Conservation (phyloP, 30 jellyfish, hydroid and myxozoan species). For the Hydractinia symbiolongicarpus region DNA sequence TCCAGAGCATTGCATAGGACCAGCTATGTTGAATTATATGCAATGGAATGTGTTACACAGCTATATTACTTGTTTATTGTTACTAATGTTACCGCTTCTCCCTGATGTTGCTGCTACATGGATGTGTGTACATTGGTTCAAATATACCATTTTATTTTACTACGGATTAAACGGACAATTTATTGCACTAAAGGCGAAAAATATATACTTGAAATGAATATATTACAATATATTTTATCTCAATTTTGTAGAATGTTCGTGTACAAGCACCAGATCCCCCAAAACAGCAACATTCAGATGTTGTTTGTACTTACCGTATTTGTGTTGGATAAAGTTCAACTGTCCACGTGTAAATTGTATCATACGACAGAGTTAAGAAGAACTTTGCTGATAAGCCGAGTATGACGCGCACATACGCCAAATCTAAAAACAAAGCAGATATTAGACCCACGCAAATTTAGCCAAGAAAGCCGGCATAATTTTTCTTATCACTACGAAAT, state of each 20-base stretch:
- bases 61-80: no score
- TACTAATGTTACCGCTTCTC: no score
- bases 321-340: constrained; percentile 87
- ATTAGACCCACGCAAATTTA: background rate
- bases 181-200: background rate
- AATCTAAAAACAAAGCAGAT: constrained; percentile 7
- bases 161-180: background rate
- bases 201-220: no score
- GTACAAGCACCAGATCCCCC: no score
- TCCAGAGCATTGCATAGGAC: no score
- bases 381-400: constrained; percentile 81
- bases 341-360: constrained; percentile 88
- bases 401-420: constrained; percentile 44
- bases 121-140: background rate
- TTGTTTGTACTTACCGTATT: constrained; percentile 27
- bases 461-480: no score
- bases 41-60: no score
- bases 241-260: no score
- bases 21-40: no score
- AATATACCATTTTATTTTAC: background rate
- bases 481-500: no score
- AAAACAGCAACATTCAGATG: background rate
- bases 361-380: constrained; percentile 60
- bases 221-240: no score
- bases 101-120: no score